phyloP scores from a whole-genome alignment of 2,888 invertebrate genomes.

The Miltochrista miniata region DNA sequence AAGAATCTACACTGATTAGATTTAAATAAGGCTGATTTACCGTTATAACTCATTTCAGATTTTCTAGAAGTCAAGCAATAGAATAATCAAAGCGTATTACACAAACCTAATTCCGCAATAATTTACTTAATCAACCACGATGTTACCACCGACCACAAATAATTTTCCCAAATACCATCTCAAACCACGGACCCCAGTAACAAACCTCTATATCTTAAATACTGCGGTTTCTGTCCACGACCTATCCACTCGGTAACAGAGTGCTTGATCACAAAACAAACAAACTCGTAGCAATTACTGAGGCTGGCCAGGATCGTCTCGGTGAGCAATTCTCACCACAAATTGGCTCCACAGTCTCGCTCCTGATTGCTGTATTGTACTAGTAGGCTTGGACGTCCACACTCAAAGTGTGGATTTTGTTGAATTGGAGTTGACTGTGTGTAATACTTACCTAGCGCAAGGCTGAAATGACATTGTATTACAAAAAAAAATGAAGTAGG shows the following conservation, averaged over 20 bases:
- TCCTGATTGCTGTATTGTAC: constrained; percentile 37
- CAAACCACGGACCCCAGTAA: not conserved
- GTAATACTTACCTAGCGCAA: no score
- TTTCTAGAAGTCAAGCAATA: not conserved
- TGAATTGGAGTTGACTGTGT: no score
- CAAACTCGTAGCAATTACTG: constrained; percentile 32
- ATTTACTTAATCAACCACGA: no score
- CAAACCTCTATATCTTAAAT: constrained; percentile 1
- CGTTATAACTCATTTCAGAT: no score
- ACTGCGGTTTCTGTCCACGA: constrained; percentile 16
- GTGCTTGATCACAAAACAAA: constrained; percentile 28
- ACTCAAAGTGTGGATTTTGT: not conserved
- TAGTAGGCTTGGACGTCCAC: not conserved
- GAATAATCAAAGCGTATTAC: not conserved
- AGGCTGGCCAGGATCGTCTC: constrained; percentile 9
- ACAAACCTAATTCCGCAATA: no score
- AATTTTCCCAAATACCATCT: not conserved
- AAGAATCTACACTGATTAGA: no score
- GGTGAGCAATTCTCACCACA: constrained; percentile 31
- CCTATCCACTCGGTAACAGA: constrained; percentile 12
- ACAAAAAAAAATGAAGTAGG: no score
- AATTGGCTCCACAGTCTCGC: constrained; percentile 31
- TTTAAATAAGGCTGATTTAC: no score
- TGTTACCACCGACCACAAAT: not conserved
- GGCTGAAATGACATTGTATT: no score